Base-by-base conservation (phyloP, 2,888 invertebrate species). In the Tetragonisca angustula region DNA sequence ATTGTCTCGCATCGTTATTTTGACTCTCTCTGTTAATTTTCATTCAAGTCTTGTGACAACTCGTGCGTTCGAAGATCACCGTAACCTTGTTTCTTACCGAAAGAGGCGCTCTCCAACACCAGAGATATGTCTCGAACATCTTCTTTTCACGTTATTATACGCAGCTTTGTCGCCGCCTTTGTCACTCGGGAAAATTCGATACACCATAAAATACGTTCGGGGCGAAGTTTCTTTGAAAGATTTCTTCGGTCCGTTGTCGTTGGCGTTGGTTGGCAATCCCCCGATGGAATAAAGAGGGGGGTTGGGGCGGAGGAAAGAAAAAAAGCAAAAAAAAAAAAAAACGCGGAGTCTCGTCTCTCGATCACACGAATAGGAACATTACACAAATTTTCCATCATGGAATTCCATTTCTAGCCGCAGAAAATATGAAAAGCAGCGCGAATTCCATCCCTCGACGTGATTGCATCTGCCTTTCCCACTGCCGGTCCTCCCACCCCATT, bases 361-460 rank as follows among this genome's bases (percentile, higher is more conserved):
- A 80, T 81, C 59, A 73, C 24, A 52, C 64, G 64, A 59, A 74
- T 54, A 67, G 65, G 79, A 81, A 81, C 81, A 69, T 81, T 82
- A 81, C 82, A 82, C 74, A 74, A 81, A 82, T 81, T 82, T 82
- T 82, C 74, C 81, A 81, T 82, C 82, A 32, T 70, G 52, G 69
- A 81, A 81, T 75, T 74, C 74, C 81, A 81, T 81, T 81, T 82
- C 81, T 74, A 65, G 24, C 50, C 82, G 74, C 74, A 70, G 81
- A 73, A 80, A 81, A 80, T 81, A 81, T 80, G 81, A 81, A 81
- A 59, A 81, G 81, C 81, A 72, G 81, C 81, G 43, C 50, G 81
- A 73, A 81, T 81, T 73, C 72, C 81, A 67, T 81, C 61, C 72
- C 68, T 49, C 24, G 81, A 52, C 74, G 36, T 67, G 81, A 75